Conservation (phyloP, 2,888 invertebrate genomes). For the Sarcophaga carnaria region DNA sequence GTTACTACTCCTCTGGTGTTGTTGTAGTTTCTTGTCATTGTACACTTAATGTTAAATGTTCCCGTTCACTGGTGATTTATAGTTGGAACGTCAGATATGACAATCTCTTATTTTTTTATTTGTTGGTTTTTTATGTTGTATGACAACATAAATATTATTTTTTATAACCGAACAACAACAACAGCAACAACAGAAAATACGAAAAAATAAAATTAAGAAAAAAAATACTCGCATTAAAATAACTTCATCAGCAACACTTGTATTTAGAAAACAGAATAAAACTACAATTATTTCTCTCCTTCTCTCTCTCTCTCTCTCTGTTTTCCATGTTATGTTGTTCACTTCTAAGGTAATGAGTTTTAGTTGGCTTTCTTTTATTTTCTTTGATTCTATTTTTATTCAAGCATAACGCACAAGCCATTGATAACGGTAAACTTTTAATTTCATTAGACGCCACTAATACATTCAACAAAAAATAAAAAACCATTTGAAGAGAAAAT, state of each 20-base stretch:
- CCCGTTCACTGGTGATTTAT: slow-evolving; percentile 75
- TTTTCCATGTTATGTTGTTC: background rate
- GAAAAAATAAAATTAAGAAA: no score
- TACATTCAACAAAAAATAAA: no score
- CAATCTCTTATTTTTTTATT: slow-evolving; percentile 68
- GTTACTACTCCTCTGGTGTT: background rate
- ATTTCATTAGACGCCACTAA: slow-evolving; percentile 44
- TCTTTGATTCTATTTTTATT: background rate
- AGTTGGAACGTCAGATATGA: slow-evolving; percentile 77
- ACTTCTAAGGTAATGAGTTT: background rate
- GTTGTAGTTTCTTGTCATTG: slow-evolving; percentile 10
- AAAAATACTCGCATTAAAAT: no score
- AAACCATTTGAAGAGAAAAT: background rate
- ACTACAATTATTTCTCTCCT: background rate
- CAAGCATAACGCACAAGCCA: slow-evolving; percentile 32
- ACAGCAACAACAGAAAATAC: background rate
- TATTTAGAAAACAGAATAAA: background rate
- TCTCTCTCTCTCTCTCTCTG: background rate
- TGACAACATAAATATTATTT: slow-evolving; percentile 65
- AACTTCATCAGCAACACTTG: slow-evolving; percentile 5
- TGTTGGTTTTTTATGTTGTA: slow-evolving; percentile 56
- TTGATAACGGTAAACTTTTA: slow-evolving; percentile 44
- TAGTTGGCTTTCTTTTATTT: background rate
- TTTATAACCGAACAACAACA: slow-evolving; percentile 54
- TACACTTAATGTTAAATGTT: slow-evolving; percentile 55